Base-by-base conservation (phyloP, 2,797 vertebrate species). In the Oreonectes daqikongensis region DNA sequence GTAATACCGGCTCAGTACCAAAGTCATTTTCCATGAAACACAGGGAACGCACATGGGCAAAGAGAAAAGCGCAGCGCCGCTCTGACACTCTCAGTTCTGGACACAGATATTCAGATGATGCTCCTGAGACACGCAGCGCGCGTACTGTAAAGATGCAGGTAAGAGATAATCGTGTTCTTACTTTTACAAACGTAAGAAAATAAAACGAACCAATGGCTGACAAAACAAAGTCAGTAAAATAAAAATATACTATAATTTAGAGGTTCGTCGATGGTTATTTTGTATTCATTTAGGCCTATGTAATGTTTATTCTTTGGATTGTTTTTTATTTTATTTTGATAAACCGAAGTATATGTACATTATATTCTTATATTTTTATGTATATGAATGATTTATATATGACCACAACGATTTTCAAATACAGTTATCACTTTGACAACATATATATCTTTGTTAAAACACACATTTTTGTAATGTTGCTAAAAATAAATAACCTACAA, bases 91-190 rank as follows among this genome's bases (percentile, higher is more conserved):
- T 61, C 20, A 8, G 42, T 6, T 11, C 57, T 65, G 55, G 53
- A 69, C 52, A 61, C 24, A 61, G 9, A 32, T 17, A 17, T 35
- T 40, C 75, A 53, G 30, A 69, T 42, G 65, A 50, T 68, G 74
- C 65, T 69, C 53, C 15, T 10, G 53, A 15, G 28, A 76, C 73
- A n/a, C 72, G 26, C 32, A 10, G 17, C 6, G 14, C 18, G 42
- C 14, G 28, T 14, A 46, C 38, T 17, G 20, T 22, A 17, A 26
- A 68, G n/a, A 76, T 3, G 12, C 40, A 76, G 66, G 12, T 12
- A 76, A 59, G 55, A 59, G 15, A 28, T 30, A 5, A 50, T 66
- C 50, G 10, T n/a, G 15, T 68, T 59, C 26, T 26, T 59, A 6
- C 5, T 30, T 30, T 18, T 46, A 46, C 15, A 46, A 46, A 46